These are phyloP conservation scores for Goniozus legneri DNA, from an alignment of 1,140 invertebrate genomes.

Conservation along the genomic window DNA sequence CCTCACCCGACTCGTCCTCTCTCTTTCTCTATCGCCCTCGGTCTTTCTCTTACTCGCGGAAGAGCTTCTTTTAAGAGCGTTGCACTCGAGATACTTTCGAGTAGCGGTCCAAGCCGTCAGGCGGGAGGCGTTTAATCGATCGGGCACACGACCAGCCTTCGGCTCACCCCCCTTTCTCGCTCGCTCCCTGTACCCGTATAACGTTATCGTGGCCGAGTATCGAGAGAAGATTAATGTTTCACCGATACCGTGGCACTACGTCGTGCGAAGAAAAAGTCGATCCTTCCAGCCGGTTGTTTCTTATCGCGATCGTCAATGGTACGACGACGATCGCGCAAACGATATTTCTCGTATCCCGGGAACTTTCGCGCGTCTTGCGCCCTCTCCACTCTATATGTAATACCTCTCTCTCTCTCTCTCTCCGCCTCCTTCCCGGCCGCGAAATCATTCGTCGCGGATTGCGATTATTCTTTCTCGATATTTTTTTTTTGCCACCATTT, in stretches of 20 bases:
- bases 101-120: neutral
- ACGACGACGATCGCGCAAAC: slow-evolving; percentile 4
- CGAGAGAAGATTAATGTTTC: neutral
- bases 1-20: too few relatives aligned
- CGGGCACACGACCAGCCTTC: neutral
- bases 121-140: neutral
- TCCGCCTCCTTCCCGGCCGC: too few relatives aligned
- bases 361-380: neutral
- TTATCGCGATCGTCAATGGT: neutral
- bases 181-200: too few relatives aligned
- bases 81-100: neutral
- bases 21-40: too few relatives aligned
- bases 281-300: neutral
- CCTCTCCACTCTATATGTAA: slow-evolving; percentile 3
- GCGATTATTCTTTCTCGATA: slow-evolving; percentile 6
- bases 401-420: neutral
- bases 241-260: neutral
- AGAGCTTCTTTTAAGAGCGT: neutral
- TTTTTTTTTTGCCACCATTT: neutral
- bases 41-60: neutral
- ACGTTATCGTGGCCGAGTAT: neutral
- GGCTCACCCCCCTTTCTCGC: too few relatives aligned
- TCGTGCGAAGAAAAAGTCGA: neutral
- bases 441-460: neutral
- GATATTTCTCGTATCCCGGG: neutral